Evolutionary conservation across 2,888 invertebrate genomes (phyloP).

Genomic region (Tipula unca): DNA sequence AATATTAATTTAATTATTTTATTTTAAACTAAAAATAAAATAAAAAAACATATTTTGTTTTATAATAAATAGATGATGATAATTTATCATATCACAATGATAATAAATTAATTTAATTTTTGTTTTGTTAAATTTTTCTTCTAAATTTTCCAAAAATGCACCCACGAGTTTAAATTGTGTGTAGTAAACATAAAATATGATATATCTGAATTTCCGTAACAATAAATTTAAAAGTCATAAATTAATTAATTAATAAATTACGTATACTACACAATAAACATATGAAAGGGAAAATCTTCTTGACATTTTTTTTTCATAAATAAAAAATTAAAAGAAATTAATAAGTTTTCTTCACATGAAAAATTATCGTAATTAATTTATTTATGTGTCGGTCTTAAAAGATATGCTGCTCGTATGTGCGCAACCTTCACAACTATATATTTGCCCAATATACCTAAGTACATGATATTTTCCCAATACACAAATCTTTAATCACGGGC

Average conservation of each 20-base stretch:
- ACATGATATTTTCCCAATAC: neutral
- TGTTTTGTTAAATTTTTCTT: neutral
- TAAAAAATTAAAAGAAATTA: neutral
- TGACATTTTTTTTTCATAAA: neutral
- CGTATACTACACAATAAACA: neutral
- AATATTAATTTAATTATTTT: neutral
- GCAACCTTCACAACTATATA: neutral
- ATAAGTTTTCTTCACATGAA: neutral
- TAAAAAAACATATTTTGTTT: neutral
- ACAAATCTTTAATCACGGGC: neutral
- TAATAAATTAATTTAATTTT: neutral
- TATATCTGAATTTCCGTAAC: conserved; percentile 15
- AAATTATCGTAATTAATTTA: neutral
- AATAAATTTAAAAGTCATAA: conserved; percentile 15
- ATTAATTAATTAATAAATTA: conserved; percentile 4
- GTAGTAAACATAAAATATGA: neutral
- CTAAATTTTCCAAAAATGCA: neutral
- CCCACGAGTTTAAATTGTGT: neutral
- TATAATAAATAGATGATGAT: neutral
- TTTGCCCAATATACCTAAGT: neutral
- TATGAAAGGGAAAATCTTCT: neutral
- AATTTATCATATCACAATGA: neutral
- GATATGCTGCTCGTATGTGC: neutral
- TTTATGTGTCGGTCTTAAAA: neutral
- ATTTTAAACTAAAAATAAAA: neutral